Percentiles rank a stretch among this genome's conserved stretches.
phyloP scores from a whole-genome alignment of 2,888 invertebrate species.

The Lasioglossum oenotherae region DNA sequence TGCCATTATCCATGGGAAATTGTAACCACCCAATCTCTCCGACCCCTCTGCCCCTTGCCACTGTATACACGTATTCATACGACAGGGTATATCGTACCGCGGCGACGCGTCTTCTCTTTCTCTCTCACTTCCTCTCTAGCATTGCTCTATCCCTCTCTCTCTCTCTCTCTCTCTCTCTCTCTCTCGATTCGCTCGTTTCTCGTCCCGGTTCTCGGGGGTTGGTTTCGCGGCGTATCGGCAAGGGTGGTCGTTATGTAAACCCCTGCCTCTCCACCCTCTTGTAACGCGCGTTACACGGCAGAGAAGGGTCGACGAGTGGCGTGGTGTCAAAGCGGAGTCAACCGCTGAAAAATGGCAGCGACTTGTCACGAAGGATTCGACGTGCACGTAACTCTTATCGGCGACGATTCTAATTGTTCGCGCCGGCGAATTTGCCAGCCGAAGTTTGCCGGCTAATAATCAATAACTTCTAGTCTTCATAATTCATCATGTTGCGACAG shows the following conservation, averaged over 20 bases:
- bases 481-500: neutral
- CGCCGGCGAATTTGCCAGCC: neutral
- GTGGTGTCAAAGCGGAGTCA: constrained; percentile 79
- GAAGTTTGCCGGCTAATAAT: neutral
- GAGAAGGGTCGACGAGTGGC: constrained; percentile 72
- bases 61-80: constrained; percentile 66
- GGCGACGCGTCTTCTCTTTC: constrained; percentile 56
- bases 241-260: constrained; percentile 73
- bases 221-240: constrained; percentile 30
- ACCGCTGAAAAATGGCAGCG: constrained; percentile 79
- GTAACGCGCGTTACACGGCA: constrained; percentile 68
- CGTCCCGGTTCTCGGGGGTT: constrained; percentile 21
- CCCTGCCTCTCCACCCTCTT: constrained; percentile 55
- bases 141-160: neutral
- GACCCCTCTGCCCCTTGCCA: constrained; percentile 43
- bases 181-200: constrained; percentile 32
- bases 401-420: constrained; percentile 23
- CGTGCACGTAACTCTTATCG: constrained; percentile 50
- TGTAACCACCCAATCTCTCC: constrained; percentile 76
- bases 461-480: neutral
- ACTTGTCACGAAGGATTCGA: constrained; percentile 66
- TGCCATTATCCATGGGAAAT: constrained; percentile 84
- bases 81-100: constrained; percentile 59
- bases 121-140: constrained; percentile 23
- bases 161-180: constrained; percentile 52